Base-by-base conservation (phyloP, 2,888 invertebrate species). In the Caenorhabditis becei region DNA sequence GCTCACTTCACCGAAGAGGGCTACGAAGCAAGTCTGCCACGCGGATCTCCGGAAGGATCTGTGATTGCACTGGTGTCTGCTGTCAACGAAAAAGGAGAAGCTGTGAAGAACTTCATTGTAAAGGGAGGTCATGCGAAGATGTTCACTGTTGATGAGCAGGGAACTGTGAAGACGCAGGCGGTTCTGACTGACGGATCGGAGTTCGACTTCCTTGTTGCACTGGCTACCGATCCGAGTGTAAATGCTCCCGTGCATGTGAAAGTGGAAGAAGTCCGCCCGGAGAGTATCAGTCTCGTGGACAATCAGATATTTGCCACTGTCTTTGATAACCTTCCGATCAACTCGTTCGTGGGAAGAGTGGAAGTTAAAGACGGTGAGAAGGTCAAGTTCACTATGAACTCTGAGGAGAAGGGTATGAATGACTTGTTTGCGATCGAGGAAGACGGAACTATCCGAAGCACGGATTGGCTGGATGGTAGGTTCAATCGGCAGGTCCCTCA, bases 371-470 rank as follows among this genome's bases (percentile, higher is more conserved):
- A 54, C 23, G 58, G 23, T 1, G 71, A 71, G 28, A 47, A 70
- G 35, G 74, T 77, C 59, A 71, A 70, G 32, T 80, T 69, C 18
- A 62, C 65, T 35, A 61, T 80, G 80, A 44, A 14, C 3, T 77
- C 71, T 11, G 77, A 77, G 0, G 71, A 80, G 41, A 56, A 65
- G 47, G 69, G 63, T 23, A 56, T 77, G 37, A 53, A 26, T 23
- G 49, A 53, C 28, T 24, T 66, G 47, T 80, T 80, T 24, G 18
- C 26, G 2, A 77, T 80, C 61, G 71, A 59, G 11, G 49, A 66
- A 14, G 77, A 80, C 56, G 80, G 80, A 47, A 71, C 71, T 1
- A 67, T 80, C n/a, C 18, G 77, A 18, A 80, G 65, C 44, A 49
- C 10, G 7, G 80, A 80, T 44, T 75, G 58, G 70, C 54, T 80